Conservation (phyloP, 2,797 vertebrate genomes). For the Pangasius larnaudii region DNA sequence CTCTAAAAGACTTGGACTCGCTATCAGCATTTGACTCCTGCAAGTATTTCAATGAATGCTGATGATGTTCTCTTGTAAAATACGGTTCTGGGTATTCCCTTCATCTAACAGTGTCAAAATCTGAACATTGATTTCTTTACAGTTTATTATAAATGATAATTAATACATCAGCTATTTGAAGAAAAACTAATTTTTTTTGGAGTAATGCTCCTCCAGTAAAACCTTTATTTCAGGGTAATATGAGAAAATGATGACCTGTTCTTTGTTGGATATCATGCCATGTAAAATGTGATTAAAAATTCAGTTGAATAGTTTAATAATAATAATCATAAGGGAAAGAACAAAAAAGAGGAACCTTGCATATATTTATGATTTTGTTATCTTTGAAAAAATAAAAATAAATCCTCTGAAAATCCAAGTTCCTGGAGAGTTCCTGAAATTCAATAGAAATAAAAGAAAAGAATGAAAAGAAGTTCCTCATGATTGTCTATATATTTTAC, state of each 20-base stretch:
- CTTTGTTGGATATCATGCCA: not conserved
- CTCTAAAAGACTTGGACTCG: not conserved
- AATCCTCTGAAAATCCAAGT: not conserved
- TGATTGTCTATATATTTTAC: not conserved
- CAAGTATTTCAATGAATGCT: not conserved
- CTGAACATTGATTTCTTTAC: not conserved
- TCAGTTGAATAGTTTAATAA: not conserved
- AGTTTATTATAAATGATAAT: not conserved
- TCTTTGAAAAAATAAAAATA: not conserved
- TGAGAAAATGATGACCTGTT: not conserved
- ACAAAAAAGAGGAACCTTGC: not conserved
- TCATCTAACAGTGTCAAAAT: conserved; percentile 1
- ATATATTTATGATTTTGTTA: not conserved
- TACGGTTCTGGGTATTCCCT: not conserved
- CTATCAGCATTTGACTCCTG: not conserved
- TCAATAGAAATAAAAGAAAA: not conserved
- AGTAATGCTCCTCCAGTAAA: not conserved
- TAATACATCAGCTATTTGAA: not conserved
- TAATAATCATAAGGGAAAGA: not conserved
- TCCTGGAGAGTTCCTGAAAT: not conserved
- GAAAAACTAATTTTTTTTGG: not conserved
- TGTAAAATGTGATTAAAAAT: not conserved
- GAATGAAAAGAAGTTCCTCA: too few species aligned
- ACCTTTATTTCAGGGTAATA: not conserved
- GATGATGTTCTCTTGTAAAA: not conserved